Percentiles rank a stretch among this genome's conserved stretches.
Evolutionary conservation across 2,888 invertebrate genomes (phyloP).

Genomic region (Lepetodrilus schrolli): DNA sequence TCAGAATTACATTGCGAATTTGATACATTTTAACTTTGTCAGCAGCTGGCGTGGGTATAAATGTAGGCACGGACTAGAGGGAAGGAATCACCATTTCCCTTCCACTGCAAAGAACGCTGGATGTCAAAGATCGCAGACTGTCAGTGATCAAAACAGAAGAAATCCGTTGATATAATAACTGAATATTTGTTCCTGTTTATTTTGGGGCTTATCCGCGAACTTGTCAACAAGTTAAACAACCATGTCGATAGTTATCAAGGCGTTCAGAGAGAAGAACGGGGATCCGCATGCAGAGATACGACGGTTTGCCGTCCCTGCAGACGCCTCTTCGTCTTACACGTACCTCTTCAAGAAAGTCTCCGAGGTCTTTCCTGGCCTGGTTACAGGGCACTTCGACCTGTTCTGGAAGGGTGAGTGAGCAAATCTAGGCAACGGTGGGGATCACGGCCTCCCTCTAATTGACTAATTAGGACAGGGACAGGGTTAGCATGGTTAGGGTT

Average conservation of each 20-base stretch:
- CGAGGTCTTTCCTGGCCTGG: constrained; percentile 79
- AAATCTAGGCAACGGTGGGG: too few relatives aligned
- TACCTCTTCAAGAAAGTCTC: constrained; percentile 79
- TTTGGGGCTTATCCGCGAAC: too few relatives aligned
- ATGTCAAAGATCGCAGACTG: too few relatives aligned
- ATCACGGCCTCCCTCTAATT: too few relatives aligned
- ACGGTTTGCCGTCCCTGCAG: constrained; percentile 80
- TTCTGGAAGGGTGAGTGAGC: constrained; percentile 81
- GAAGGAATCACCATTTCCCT: neutral
- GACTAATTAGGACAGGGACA: too few relatives aligned
- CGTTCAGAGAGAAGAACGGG: constrained; percentile 58
- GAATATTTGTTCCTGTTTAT: too few relatives aligned
- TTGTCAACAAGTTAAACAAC: too few relatives aligned
- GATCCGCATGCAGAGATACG: constrained; percentile 78
- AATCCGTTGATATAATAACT: too few relatives aligned
- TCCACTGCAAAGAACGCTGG: too few relatives aligned
- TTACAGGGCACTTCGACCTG: constrained; percentile 77
- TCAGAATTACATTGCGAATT: neutral
- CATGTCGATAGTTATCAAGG: constrained; percentile 70
- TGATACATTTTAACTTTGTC: constrained; percentile 16
- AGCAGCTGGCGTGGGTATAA: neutral
- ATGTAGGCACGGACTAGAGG: neutral
- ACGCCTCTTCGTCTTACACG: constrained; percentile 78
- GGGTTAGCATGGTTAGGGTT: too few relatives aligned
- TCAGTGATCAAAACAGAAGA: too few relatives aligned